Evolutionary conservation across 1,140 invertebrate genomes (phyloP), one percentile per base, ranked within the genome.

Genomic region (Platorchestia sp.): DNA sequence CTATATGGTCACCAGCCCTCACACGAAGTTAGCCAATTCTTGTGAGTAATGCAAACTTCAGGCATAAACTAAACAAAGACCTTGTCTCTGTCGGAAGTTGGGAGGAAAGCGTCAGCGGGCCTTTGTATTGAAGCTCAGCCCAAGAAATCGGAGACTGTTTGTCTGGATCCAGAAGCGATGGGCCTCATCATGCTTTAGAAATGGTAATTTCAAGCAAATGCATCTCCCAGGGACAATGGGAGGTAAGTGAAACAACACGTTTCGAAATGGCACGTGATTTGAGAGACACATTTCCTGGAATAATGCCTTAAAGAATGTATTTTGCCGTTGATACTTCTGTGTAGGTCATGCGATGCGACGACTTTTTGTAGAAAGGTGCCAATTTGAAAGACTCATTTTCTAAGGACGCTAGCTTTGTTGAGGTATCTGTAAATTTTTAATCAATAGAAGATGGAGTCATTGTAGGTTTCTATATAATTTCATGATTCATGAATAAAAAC

Each of bases 61-160:
- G 43, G 91, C 91, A 93, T 93, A 93, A 93, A 93, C 91, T 45
- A 93, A 93, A 93, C 91, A 93, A 93, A 47, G 91, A 47, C 91
- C 91, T 93, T 93, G 91, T 93, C 91, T 44, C 45, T 10, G 45
- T 40, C 41, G 44, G 91, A 93, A 89, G 87, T 89, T 89, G 87
- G 87, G 42, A 16, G 43, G 43, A 41, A 44, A 42, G 43, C 87
- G 87, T 89, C 41, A 89, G 43, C 87, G 41, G 1, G 87, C 87
- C 87, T 41, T 89, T 89, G 87, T 42, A 41, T 42, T 89, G 87
- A 89, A 41, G 87, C 87, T 89, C 87, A 44, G 43, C 87, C 87
- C n/a, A 89, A 89, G 87, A 41, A 89, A 75, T 75, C 59, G 59
- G 59, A 75, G 59, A 75, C 59, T 75, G 59, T 75, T 75, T 75